A percentile compares a stretch with the other conserved stretches of the same genome.
phyloP scores from a whole-genome alignment of 1,140 invertebrate genomes.

The Caenorhabditis remanei region DNA sequence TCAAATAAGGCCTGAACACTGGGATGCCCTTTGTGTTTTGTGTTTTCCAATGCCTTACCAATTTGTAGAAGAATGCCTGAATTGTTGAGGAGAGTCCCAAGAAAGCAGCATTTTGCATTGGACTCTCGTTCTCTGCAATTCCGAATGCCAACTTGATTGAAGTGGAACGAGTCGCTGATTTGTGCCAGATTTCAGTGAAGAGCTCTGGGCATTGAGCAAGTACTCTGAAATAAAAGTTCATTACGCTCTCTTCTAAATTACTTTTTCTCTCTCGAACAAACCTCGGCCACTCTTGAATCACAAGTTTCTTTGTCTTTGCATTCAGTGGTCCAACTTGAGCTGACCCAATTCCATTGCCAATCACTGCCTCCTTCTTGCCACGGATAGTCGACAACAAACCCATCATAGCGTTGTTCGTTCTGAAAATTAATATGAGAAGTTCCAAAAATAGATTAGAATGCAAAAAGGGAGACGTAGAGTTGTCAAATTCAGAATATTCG shows the following conservation, averaged over 20 bases:
- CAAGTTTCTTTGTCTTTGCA: slow-evolving; percentile 57
- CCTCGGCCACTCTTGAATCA: slow-evolving; percentile 64
- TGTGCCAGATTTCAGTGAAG: slow-evolving; percentile 62
- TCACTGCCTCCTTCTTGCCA: slow-evolving; percentile 55
- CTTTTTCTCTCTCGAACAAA: background rate
- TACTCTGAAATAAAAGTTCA: slow-evolving; percentile 37
- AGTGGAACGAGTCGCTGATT: slow-evolving; percentile 60
- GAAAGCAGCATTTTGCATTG: slow-evolving; percentile 61
- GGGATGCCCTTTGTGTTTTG: too few relatives aligned
- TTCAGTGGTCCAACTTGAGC: slow-evolving; percentile 58
- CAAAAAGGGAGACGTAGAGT: background rate
- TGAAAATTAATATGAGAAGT: background rate
- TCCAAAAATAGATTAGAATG: background rate
- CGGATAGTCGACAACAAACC: slow-evolving; percentile 64
- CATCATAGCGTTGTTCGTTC: slow-evolving; percentile 52
- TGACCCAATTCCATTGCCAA: slow-evolving; percentile 55
- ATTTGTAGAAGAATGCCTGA: slow-evolving; percentile 62
- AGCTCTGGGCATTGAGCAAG: slow-evolving; percentile 54
- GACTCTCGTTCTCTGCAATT: slow-evolving; percentile 60
- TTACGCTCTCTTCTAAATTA: background rate
- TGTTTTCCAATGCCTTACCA: slow-evolving; percentile 17
- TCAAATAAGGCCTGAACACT: background rate
- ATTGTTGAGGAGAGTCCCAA: slow-evolving; percentile 59
- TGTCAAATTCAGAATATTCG: slow-evolving; percentile 8
- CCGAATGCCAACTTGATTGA: slow-evolving; percentile 65